phyloP scores from a whole-genome alignment of 2,113 vertebrate genomes.

The Pollimyrus isidori region DNA sequence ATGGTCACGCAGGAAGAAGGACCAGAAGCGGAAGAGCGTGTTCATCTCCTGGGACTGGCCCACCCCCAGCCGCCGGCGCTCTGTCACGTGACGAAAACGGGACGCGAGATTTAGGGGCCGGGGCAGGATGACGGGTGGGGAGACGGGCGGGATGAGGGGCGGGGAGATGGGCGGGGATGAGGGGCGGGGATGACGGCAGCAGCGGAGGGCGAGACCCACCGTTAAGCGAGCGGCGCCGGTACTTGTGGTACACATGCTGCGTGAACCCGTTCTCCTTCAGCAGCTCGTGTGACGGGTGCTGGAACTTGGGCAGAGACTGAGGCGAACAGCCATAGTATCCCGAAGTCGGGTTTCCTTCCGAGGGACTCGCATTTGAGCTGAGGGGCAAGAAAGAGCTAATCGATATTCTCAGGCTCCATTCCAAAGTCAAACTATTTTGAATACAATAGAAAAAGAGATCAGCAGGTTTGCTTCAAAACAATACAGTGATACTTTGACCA shows the following conservation, averaged over 20 bases:
- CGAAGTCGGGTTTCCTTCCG: constrained; percentile 63
- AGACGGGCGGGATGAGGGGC: no score
- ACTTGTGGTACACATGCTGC: constrained; percentile 92
- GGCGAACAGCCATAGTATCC: constrained; percentile 76
- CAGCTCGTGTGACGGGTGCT: constrained; percentile 91
- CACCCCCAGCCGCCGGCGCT: constrained; percentile 85
- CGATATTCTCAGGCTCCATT: not conserved
- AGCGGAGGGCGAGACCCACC: constrained; percentile 53
- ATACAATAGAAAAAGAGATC: not conserved
- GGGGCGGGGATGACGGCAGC: no score
- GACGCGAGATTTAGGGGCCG: not conserved
- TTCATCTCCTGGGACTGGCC: constrained; percentile 98
- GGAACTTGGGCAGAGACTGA: constrained; percentile 85
- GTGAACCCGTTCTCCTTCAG: constrained; percentile 91
- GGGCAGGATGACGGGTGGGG: not conserved
- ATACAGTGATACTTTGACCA: not conserved
- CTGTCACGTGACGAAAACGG: constrained; percentile 46
- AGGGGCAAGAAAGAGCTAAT: not conserved
- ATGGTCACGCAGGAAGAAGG: constrained; percentile 94
- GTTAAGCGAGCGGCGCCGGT: constrained; percentile 75
- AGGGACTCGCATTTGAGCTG: constrained; percentile 79
- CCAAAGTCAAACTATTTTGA: not conserved
- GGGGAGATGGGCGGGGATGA: no score
- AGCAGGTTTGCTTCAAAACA: not conserved
- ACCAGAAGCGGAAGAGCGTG: constrained; percentile 97